These are phyloP conservation scores for Poeciliopsis infans DNA, from an alignment of 2,797 vertebrate species.

Conservation along the genomic window DNA sequence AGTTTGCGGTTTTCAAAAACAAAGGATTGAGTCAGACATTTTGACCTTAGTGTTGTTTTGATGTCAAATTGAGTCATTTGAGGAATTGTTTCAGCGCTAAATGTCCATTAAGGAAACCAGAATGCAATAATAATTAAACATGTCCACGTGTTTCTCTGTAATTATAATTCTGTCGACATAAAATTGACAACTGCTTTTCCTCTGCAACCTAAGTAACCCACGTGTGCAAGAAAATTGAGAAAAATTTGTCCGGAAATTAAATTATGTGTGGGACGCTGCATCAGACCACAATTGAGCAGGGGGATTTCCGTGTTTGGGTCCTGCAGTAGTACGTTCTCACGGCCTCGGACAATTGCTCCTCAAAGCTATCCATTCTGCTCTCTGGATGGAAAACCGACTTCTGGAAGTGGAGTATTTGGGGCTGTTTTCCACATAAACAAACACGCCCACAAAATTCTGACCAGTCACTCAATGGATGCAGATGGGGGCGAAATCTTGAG, in stretches of 20 bases:
- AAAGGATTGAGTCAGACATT: neutral
- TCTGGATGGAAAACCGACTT: too few species aligned
- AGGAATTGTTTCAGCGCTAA: neutral
- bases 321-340: too few species aligned
- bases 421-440: too few species aligned
- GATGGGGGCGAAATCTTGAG: too few species aligned
- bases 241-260: neutral
- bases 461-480: too few species aligned
- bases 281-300: neutral
- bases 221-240: neutral
- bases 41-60: neutral
- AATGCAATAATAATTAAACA: neutral
- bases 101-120: neutral
- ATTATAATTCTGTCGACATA: neutral
- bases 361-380: too few species aligned
- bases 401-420: too few species aligned
- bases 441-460: too few species aligned
- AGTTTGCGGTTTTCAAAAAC: neutral
- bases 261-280: neutral
- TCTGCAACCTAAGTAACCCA: neutral
- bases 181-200: neutral
- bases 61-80: neutral
- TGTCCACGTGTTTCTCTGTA: neutral
- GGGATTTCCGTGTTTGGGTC: neutral
- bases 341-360: too few species aligned